Percentiles rank a stretch among this genome's conserved stretches.
phyloP scores from a whole-genome alignment of 2,797 vertebrate genomes.

The Oceanodroma leucorhoa region DNA sequence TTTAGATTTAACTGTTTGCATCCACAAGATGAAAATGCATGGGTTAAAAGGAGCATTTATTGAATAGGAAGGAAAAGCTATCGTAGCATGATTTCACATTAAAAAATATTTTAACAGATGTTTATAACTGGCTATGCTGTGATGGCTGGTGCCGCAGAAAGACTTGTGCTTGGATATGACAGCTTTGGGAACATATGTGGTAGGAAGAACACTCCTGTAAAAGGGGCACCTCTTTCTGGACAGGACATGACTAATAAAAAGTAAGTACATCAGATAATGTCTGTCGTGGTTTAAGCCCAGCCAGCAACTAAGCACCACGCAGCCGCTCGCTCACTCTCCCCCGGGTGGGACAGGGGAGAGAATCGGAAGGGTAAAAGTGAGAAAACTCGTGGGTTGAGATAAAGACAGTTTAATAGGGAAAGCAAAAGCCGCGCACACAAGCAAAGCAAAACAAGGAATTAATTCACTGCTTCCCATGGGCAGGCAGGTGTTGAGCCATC shows the following conservation, averaged over 20 bases:
- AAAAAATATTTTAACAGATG: conserved; percentile 63
- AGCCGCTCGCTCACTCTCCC: too few species aligned
- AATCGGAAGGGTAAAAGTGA: too few species aligned
- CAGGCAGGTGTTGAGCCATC: too few species aligned
- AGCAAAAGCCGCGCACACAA: too few species aligned
- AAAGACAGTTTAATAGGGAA: too few species aligned
- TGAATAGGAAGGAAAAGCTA: not conserved
- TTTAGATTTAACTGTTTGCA: not conserved
- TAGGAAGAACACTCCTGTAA: conserved; percentile 73
- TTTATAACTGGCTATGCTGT: conserved; percentile 78
- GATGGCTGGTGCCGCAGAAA: conserved; percentile 73
- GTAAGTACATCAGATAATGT: conserved; percentile 61
- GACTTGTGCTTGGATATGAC: conserved; percentile 80
- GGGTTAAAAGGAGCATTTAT: not conserved
- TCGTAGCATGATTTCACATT: not conserved
- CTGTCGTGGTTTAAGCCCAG: too few species aligned
- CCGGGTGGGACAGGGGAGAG: too few species aligned
- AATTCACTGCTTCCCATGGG: too few species aligned
- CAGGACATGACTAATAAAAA: conserved; percentile 79
- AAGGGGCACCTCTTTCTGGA: conserved; percentile 79
- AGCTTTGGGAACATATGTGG: conserved; percentile 82
- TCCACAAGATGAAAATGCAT: not conserved
- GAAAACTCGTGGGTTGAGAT: too few species aligned
- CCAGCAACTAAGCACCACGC: too few species aligned
- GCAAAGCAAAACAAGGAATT: too few species aligned